Evolutionary conservation across 2,888 invertebrate genomes (phyloP), one percentile per base, ranked within the genome.

Genomic region (Neelides folsomi): DNA sequence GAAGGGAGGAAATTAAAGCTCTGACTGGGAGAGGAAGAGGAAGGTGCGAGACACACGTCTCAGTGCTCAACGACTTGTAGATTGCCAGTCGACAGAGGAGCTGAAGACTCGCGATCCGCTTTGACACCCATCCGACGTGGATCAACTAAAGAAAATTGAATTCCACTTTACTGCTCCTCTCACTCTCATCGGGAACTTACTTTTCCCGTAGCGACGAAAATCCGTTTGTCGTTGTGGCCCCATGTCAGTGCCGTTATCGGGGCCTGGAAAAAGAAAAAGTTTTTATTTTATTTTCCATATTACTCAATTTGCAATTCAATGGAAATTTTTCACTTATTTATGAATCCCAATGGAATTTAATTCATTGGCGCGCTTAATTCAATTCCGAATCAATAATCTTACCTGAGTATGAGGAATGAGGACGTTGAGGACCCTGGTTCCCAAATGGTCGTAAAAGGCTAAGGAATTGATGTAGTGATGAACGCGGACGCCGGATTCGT

Each of bases 171-270:
- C 39, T 5, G 3, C 8, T 39, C 39, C 15, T 39, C 13, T 6
- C 5, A 13, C 6, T 42, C 4, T 42, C 18, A 42, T 12, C 16
- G 5, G 43, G 7, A 42, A 19, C 12, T 37, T 37, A 50, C 66
- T 44, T 86, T 85, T 12, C 95, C 95, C 3, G 87, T 87, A 4
- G 89, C 89, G 56, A 97, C 81, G 71, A 97, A 95, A 62, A 98
- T 75, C 27, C 97, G 78, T 64, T 89, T 85, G 69, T 95, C 97
- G 70, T 93, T 93, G 76, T 97, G 95, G 27, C 94, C 97, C 97
- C 97, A 98, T 8, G 95, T 95, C 67, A 98, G 74, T 1, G 94
- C 92, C 47, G 90, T 86, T 49, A 95, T 86, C 5, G 83, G 81
- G 60, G 83, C 79, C 85, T 86, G 67, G 50, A 70, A 72, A 42